Conservation (phyloP, 2,113 vertebrate species). For the Chroicocephalus ridibundus region DNA sequence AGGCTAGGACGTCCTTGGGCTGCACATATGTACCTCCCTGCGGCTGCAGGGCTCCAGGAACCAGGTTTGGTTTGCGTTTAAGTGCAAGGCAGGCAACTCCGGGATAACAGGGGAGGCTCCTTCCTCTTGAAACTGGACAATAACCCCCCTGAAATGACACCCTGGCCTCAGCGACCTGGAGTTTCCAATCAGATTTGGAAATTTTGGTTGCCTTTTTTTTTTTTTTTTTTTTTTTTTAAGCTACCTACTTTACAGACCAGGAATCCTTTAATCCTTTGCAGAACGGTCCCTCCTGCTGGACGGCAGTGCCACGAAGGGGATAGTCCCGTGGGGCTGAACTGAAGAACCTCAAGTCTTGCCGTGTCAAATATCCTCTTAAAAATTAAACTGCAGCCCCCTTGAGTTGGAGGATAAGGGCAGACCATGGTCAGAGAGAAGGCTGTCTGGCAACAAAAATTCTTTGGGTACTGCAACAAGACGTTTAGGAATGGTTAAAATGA, state of each 20-base stretch:
- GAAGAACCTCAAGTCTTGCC: background rate
- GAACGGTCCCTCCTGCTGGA: background rate
- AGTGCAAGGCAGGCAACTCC: background rate
- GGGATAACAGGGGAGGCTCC: background rate
- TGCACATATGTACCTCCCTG: background rate
- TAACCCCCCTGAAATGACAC: background rate
- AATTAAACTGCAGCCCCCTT: background rate
- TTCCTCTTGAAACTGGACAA: background rate
- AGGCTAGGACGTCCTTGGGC: background rate
- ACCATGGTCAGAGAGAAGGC: background rate
- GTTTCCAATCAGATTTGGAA: background rate
- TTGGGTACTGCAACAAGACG: background rate
- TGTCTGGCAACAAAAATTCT: background rate
- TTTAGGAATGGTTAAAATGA: background rate
- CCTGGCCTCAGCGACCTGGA: background rate
- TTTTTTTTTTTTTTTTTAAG: background rate
- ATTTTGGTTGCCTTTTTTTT: too few relatives aligned
- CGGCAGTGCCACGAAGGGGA: accelerated
- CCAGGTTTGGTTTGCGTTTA: background rate
- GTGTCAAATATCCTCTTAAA: background rate
- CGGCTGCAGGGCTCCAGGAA: background rate
- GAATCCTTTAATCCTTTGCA: background rate
- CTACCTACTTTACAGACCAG: accelerated
- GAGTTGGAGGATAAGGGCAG: background rate
- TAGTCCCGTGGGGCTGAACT: background rate